Percentiles rank a stretch among this genome's conserved stretches.
These are phyloP conservation scores for Phalanger gymnotis DNA, from an alignment of 2,797 vertebrate species.

Conservation along the genomic window DNA sequence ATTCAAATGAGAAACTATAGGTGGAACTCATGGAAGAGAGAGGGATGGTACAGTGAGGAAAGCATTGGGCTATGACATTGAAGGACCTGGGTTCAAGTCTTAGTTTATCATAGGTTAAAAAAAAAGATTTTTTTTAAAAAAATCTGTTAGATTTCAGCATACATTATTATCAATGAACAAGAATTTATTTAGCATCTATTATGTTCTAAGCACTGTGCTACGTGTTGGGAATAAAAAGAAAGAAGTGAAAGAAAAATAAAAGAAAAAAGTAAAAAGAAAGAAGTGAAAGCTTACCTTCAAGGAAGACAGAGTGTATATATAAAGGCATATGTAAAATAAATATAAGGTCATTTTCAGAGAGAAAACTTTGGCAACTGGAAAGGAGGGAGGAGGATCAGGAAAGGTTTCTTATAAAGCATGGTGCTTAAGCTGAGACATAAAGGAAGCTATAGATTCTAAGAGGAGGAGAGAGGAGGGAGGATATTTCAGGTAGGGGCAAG, in stretches of 20 bases:
- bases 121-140: not conserved
- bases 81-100: not conserved
- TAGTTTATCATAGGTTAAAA: not conserved
- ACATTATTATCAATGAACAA: not conserved
- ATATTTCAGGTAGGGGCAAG: not conserved
- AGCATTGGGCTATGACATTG: not conserved
- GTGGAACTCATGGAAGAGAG: not conserved
- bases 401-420: not conserved
- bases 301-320: not conserved
- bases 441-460: not conserved
- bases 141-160: not conserved
- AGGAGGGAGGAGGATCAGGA: not conserved
- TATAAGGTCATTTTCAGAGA: not conserved
- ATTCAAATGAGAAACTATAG: conserved; percentile 45
- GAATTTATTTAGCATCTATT: not conserved
- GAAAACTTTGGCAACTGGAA: not conserved
- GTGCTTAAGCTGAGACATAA: not conserved
- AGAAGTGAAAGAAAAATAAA: too few relatives aligned
- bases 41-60: not conserved
- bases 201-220: not conserved
- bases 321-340: not conserved
- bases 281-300: not conserved
- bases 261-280: not conserved
- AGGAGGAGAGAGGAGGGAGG: not conserved
- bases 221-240: not conserved